Evolutionary conservation across 2,113 vertebrate species (phyloP), one percentile per base, ranked within the genome.

Genomic region (Dicrurus megarhynchus): DNA sequence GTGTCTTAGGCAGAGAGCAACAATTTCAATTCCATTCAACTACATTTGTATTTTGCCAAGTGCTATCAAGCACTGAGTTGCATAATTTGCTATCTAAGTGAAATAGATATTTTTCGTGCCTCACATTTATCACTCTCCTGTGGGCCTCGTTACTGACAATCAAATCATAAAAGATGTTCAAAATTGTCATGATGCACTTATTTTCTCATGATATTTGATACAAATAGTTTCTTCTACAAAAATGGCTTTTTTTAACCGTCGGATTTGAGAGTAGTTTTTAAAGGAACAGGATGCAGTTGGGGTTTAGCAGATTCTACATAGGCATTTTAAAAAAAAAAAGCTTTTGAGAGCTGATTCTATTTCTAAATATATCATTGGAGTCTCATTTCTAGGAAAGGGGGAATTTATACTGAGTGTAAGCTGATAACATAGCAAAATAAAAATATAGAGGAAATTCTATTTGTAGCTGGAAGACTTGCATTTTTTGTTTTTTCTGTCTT

Each of bases 21-120:
- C 99, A 98, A 99, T 99, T 99, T 99, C 98, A 99, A 98, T 98
- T 98, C 98, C 98, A 99, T 99, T 99, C 98, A 98, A 98, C 98
- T 98, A 98, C 98, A 98, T 99, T 99, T 99, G 98, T 99, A 98
- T 99, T 99, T 98, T 99, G 98, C 98, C 98, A 98, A 98, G 91
- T 98, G 98, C 98, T 98, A 98, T 98, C 97, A 98, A 97, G 97
- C 98, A 97, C 98, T 95, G 98, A 98, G 98, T 98, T 98, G 98
- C 97, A 98, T 98, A 98, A 98, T 98, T 98, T 98, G 95, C 95
- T 90, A 94, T 85, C 97, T 98, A 98, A 99, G 98, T 98, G 98
- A 98, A 98, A 98, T 98, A 98, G 98, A 98, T 98, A 97, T 98
- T 97, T 98, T 97, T 98, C 96, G 94, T 96, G 97, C 97, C 94